Evolutionary conservation across 2,797 vertebrate genomes (phyloP).

Genomic region (Poecile montanus): DNA sequence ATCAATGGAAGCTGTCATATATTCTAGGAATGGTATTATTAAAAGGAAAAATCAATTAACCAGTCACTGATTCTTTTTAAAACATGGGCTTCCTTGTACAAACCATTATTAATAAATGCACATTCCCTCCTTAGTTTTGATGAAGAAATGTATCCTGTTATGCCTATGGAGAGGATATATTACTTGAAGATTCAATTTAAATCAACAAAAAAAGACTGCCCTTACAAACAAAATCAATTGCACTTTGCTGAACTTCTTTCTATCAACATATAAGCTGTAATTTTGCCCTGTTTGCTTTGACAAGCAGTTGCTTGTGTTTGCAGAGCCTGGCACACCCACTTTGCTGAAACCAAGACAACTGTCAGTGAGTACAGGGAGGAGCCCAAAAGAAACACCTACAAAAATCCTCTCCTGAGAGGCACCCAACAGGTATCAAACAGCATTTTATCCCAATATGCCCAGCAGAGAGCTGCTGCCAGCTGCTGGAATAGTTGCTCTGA

Average conservation of each 20-base stretch:
- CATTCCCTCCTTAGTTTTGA: not conserved
- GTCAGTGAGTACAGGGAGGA: not conserved
- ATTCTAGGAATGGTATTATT: not conserved
- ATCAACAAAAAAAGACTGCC: not conserved
- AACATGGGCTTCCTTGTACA: not conserved
- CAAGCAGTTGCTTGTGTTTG: not conserved
- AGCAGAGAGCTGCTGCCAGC: not conserved
- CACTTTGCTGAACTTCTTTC: not conserved
- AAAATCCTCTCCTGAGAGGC: conserved; percentile 15
- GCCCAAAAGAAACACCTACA: conserved; percentile 17
- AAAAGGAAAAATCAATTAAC: not conserved
- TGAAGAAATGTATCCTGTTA: conserved; percentile 2
- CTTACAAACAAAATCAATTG: not conserved
- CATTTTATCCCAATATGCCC: not conserved
- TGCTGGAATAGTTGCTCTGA: not conserved
- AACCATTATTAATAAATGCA: not conserved
- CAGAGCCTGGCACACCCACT: not conserved
- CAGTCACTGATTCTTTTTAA: not conserved
- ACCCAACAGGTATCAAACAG: not conserved
- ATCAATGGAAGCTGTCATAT: not conserved
- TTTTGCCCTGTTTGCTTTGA: not conserved
- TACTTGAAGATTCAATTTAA: conserved; percentile 1
- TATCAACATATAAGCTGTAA: not conserved
- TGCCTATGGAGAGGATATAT: not conserved
- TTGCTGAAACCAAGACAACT: not conserved